Evolutionary conservation across 2,797 vertebrate species (phyloP).

Genomic region (Mergus octosetaceus): DNA sequence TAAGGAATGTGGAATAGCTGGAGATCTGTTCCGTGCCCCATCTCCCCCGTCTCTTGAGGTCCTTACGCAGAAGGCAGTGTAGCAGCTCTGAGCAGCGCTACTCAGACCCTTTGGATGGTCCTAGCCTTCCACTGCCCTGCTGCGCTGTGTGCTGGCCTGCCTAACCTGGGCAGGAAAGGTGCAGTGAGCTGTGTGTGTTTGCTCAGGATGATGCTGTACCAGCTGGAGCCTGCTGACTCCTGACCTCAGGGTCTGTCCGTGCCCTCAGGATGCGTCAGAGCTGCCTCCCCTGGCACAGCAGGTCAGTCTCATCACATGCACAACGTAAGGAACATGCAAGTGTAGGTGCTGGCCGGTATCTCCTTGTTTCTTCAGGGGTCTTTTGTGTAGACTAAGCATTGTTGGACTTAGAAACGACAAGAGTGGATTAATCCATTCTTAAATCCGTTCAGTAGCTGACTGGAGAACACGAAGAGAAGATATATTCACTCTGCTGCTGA

Average conservation of each 20-base stretch:
- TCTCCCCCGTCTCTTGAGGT: background rate
- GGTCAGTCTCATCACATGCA: fast-evolving
- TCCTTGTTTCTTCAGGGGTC: background rate
- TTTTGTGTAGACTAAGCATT: background rate
- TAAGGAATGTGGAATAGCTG: background rate
- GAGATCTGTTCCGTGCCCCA: background rate
- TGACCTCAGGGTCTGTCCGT: background rate
- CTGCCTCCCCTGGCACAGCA: background rate
- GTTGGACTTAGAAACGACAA: background rate
- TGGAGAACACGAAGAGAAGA: too few relatives aligned
- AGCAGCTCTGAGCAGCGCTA: background rate
- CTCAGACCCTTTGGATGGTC: background rate
- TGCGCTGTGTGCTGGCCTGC: background rate
- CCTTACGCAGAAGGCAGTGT: background rate
- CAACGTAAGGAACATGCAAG: fast-evolving
- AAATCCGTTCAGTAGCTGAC: background rate
- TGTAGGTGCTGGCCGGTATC: background rate
- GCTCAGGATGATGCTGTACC: too few relatives aligned
- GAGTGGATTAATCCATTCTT: background rate
- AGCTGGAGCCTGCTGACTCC: background rate
- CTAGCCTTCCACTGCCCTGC: background rate
- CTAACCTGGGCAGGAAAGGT: background rate
- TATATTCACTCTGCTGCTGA: background rate
- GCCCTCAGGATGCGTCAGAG: background rate
- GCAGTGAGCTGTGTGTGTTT: background rate